phyloP scores from a whole-genome alignment of 2,888 invertebrate genomes.

The Congeria kusceri region DNA sequence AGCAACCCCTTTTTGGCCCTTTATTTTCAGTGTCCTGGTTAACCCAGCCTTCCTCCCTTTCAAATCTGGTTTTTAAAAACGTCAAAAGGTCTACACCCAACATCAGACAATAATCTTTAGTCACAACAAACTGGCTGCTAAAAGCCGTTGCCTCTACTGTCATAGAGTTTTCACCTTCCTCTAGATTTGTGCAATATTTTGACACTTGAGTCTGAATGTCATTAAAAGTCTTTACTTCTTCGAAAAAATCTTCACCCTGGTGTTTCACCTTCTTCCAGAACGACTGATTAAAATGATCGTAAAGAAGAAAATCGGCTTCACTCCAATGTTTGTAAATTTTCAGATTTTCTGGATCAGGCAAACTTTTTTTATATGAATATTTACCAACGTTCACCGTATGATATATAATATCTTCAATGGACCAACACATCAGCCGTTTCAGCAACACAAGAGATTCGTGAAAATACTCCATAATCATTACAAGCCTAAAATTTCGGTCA shows the following conservation, averaged over 20 bases:
- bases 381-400: constrained; percentile 68
- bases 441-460: constrained; percentile 83
- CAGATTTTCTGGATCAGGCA: constrained; percentile 42
- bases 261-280: constrained; percentile 76
- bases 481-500: constrained; percentile 78
- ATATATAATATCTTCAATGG: constrained; percentile 81
- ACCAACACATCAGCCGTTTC: constrained; percentile 84
- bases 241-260: constrained; percentile 71
- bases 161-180: constrained; percentile 4
- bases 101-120: constrained; percentile 64
- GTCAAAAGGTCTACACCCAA: constrained; percentile 59
- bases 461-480: constrained; percentile 84
- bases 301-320: constrained; percentile 78
- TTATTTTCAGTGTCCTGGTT: constrained; percentile 20
- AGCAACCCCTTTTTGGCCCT: constrained; percentile 35
- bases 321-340: constrained; percentile 77
- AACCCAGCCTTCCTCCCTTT: constrained; percentile 44
- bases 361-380: constrained; percentile 52
- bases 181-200: constrained; percentile 25
- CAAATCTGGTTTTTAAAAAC: constrained; percentile 56
- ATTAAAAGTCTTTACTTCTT: constrained; percentile 68
- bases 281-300: constrained; percentile 80
- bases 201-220: constrained; percentile 57
- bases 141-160: constrained; percentile 57
- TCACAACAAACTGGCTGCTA: constrained; percentile 63